Conservation (phyloP, 2,797 vertebrate genomes). For the Salmo trutta region DNA sequence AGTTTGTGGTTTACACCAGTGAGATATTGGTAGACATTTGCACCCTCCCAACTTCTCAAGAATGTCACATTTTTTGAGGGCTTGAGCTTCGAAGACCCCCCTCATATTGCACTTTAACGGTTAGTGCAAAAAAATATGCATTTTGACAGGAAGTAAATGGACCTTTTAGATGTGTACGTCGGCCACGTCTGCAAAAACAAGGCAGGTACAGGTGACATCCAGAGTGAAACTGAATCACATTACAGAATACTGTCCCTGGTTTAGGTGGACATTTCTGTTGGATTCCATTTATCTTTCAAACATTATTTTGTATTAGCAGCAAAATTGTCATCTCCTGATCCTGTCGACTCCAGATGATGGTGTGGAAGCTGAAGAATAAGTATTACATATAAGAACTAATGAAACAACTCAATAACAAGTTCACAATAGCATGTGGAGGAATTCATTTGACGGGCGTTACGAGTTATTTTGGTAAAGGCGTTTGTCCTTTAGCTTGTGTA, state of each 20-base stretch:
- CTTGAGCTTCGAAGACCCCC: neutral
- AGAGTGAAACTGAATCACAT: neutral
- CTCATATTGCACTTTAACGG: neutral
- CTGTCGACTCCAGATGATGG: neutral
- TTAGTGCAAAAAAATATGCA: conserved; percentile 31
- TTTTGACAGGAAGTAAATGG: conserved; percentile 50
- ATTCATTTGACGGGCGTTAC: neutral
- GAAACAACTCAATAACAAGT: neutral
- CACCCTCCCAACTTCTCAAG: neutral
- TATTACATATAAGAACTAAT: neutral
- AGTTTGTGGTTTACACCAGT: conserved; percentile 70
- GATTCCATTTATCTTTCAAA: no score
- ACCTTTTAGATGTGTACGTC: conserved; percentile 59
- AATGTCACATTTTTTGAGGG: neutral
- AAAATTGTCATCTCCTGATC: neutral
- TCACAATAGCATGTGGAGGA: neutral
- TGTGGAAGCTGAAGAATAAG: neutral
- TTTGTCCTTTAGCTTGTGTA: neutral
- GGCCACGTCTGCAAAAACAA: neutral
- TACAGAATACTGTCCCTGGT: neutral
- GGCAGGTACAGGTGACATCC: neutral
- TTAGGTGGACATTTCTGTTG: no score
- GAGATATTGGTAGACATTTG: neutral
- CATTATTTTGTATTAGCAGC: neutral
- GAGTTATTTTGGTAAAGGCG: conserved; percentile 1